Evolutionary conservation across 2,113 vertebrate genomes (phyloP).

Genomic region (Barnardius zonarius): DNA sequence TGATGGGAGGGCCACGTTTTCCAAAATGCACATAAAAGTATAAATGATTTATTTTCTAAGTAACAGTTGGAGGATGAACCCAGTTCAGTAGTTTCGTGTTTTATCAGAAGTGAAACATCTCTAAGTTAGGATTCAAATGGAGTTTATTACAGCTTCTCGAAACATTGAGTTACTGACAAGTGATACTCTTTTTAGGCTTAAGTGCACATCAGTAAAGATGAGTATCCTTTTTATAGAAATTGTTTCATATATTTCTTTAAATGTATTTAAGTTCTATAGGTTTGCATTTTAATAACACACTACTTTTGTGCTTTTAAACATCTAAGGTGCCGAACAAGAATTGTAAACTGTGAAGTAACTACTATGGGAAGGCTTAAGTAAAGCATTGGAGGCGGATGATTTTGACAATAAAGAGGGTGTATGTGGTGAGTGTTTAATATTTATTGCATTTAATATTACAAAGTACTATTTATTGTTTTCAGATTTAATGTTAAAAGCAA

Average conservation of each 20-base stretch:
- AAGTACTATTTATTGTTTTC: conserved; percentile 54
- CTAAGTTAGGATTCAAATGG: neutral
- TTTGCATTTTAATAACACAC: conserved; percentile 47
- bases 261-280: conserved; percentile 24
- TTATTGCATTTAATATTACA: conserved; percentile 42
- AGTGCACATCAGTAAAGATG: neutral
- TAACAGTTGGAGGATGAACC: neutral
- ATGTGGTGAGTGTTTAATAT: conserved; percentile 74
- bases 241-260: conserved; percentile 42
- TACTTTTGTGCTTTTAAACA: conserved; percentile 60
- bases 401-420: conserved; percentile 66
- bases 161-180: neutral
- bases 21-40: neutral
- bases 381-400: conserved; percentile 73
- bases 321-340: conserved; percentile 77
- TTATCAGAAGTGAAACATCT: neutral
- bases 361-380: conserved; percentile 77
- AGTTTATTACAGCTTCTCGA: neutral
- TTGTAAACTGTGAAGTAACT: conserved; percentile 81
- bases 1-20: neutral
- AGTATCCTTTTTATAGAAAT: neutral
- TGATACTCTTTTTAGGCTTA: neutral
- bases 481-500: conserved; percentile 27
- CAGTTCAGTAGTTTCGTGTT: neutral
- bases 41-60: neutral